Percentiles rank a stretch among this genome's conserved stretches.
Conservation (phyloP, 1,140 invertebrate genomes). For the Riptortus pedestris region DNA sequence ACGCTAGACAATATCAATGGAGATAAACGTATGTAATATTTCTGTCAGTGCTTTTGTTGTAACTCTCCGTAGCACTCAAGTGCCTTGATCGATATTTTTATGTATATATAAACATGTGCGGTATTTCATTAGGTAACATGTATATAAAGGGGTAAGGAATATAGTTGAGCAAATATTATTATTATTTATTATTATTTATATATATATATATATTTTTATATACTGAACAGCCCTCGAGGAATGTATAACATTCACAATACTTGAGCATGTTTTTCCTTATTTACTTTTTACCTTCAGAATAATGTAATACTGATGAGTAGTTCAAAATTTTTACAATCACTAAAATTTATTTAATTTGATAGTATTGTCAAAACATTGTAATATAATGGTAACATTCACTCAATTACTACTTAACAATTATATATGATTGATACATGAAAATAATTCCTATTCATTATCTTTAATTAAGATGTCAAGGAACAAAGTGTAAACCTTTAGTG, state of each 20-base stretch:
- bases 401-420: too few species aligned
- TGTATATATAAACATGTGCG: constrained; percentile 16
- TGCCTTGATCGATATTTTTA: constrained; percentile 3
- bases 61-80: neutral
- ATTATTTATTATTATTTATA: constrained; percentile 14
- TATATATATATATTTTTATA: constrained; percentile 8
- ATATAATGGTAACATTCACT: too few species aligned
- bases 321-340: constrained; percentile 2
- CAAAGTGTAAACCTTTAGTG: too few species aligned
- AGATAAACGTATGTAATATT: constrained; percentile 2
- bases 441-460: too few species aligned
- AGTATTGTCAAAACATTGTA: too few species aligned
- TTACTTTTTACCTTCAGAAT: neutral
- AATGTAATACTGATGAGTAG: neutral
- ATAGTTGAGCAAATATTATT: constrained; percentile 14
- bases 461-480: too few species aligned
- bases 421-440: too few species aligned
- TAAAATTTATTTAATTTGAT: too few species aligned
- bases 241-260: neutral
- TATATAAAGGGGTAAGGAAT: constrained; percentile 13
- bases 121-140: neutral
- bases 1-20: constrained; percentile 11
- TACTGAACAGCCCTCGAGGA: neutral
- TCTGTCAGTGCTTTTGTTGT: constrained; percentile 8
- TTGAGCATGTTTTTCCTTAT: constrained; percentile 12